Conservation (phyloP, 2,888 invertebrate species). For the Amphipoea lucens region DNA sequence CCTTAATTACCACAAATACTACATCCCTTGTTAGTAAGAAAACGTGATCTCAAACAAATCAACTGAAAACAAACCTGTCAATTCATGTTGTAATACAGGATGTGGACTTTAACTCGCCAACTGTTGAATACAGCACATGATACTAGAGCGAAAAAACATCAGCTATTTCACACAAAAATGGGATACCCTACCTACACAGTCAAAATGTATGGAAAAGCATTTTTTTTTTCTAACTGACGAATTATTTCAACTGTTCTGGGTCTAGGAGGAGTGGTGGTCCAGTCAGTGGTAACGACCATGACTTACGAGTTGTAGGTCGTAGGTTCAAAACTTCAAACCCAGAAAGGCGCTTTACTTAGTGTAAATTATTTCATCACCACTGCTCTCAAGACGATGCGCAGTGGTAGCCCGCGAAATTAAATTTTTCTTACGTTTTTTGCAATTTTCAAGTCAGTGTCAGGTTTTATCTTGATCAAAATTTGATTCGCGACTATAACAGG, state of each 20-base stretch:
- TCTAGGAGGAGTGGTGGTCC: neutral
- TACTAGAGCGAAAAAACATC: neutral
- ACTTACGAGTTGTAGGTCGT: too few relatives aligned
- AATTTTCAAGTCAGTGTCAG: too few relatives aligned
- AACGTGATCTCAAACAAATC: conserved; percentile 34
- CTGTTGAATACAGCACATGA: neutral
- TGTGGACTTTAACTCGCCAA: neutral
- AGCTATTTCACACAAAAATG: neutral
- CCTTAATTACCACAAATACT: neutral
- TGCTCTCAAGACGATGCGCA: too few relatives aligned
- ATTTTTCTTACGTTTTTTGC: too few relatives aligned
- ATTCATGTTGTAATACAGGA: neutral
- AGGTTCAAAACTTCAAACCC: too few relatives aligned
- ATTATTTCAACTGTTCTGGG: neutral
- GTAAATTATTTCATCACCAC: too few relatives aligned
- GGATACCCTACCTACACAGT: neutral
- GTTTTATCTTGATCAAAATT: too few relatives aligned
- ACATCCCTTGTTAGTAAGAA: neutral
- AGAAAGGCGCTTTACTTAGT: too few relatives aligned
- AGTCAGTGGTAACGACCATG: too few relatives aligned
- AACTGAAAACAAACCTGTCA: neutral
- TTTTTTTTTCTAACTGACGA: neutral
- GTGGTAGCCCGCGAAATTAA: too few relatives aligned
- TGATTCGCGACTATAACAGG: too few relatives aligned
- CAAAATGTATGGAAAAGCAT: neutral